These are phyloP conservation scores for Calliphora vicina DNA, from an alignment of 1,140 invertebrate species.

Conservation along the genomic window DNA sequence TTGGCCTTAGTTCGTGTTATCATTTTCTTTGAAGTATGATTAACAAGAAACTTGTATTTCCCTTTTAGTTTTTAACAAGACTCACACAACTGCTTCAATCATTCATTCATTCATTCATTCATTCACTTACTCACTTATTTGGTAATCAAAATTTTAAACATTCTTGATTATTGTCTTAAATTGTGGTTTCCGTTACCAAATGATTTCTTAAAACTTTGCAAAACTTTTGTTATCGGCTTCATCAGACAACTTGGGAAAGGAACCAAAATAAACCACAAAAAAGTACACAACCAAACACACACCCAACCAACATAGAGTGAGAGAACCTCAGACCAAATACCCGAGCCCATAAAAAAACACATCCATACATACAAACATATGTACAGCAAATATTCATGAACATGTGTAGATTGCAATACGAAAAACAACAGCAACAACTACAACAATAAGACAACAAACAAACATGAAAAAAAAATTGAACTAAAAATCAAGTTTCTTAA, in stretches of 20 bases:
- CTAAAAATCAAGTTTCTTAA: slow-evolving; percentile 13
- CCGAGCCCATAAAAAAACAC: no score
- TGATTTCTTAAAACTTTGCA: background rate
- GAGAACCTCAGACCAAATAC: background rate
- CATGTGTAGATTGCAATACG: background rate
- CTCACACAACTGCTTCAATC: background rate
- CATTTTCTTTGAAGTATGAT: background rate
- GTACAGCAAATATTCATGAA: background rate
- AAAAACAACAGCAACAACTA: background rate
- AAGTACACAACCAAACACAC: background rate
- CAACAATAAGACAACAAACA: background rate
- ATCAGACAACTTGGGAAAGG: background rate
- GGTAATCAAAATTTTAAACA: slow-evolving; percentile 26
- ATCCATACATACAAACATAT: no score
- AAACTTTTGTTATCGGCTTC: background rate
- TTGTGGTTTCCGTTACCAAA: slow-evolving; percentile 30
- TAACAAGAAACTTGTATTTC: background rate
- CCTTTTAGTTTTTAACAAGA: background rate
- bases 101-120: background rate
- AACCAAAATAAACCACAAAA: background rate
- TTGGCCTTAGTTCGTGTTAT: background rate
- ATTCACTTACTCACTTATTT: background rate
- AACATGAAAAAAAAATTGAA: slow-evolving; percentile 4
- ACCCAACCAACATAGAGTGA: background rate
- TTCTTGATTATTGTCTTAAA: slow-evolving; percentile 30